A percentile compares a stretch with the other conserved stretches of the same genome.
Conservation (phyloP, 1,140 invertebrate genomes). For the Metaphire vulgaris region DNA sequence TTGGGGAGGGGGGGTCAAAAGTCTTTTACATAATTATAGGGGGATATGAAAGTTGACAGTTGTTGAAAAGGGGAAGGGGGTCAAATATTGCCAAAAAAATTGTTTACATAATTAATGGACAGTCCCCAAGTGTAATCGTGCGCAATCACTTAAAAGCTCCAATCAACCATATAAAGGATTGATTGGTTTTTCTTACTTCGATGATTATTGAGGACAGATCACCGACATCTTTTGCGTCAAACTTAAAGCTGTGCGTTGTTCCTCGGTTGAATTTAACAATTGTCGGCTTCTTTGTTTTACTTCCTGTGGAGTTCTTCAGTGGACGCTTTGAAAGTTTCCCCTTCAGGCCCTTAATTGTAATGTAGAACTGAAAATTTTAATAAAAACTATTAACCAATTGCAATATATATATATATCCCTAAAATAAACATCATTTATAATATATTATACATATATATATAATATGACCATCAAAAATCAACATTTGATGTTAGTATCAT, state of each 20-base stretch:
- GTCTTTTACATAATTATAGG: too few relatives aligned
- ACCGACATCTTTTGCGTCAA: constrained; percentile 46
- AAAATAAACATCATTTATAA: too few relatives aligned
- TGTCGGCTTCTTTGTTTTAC: constrained; percentile 33
- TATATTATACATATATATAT: too few relatives aligned
- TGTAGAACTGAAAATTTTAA: constrained; percentile 39
- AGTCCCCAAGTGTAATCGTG: constrained; percentile 8
- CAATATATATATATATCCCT: not conserved
- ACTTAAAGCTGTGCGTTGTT: constrained; percentile 48
- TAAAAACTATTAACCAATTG: not conserved
- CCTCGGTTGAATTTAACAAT: constrained; percentile 45
- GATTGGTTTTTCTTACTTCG: constrained; percentile 37
- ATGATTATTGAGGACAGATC: constrained; percentile 45
- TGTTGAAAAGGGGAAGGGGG: too few relatives aligned
- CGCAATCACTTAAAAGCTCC: constrained; percentile 7
- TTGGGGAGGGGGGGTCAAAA: too few relatives aligned
- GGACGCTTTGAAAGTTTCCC: constrained; percentile 45
- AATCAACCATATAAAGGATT: constrained; percentile 7
- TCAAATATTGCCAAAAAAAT: too few relatives aligned
- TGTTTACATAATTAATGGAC: too few relatives aligned
- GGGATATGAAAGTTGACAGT: too few relatives aligned
- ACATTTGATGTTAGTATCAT: too few relatives aligned
- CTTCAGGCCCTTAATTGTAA: constrained; percentile 43
- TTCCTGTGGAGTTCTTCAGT: constrained; percentile 46
- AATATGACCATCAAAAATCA: too few relatives aligned